Evolutionary conservation across 2,113 vertebrate species (phyloP), one percentile per base, ranked within the genome.

Genomic region (Chauna torquata): DNA sequence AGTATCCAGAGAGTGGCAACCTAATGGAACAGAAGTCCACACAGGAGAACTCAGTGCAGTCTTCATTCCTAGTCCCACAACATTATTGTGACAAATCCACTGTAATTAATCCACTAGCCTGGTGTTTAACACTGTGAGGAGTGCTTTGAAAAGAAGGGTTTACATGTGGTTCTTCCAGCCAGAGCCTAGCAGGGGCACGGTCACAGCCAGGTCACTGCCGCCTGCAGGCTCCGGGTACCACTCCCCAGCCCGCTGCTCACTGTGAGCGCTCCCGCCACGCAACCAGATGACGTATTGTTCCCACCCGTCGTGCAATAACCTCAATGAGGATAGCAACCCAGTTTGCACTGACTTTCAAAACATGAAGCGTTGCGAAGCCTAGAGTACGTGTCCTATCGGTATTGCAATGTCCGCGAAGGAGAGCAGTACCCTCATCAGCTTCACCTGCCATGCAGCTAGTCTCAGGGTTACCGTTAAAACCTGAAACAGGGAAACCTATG

Each of bases 1-100:
- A 90, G 59, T 17, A 76, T 34, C 50, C 25, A 7, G 69, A 82
- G 68, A 71, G 5, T 3, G 24, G 69, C 44, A 94, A 82, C 69
- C 18, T 34, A 70, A 49, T 17, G n/a, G 66, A 89, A 32, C 44
- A 15, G 8, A 87, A 82, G 65, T 69, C 54, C n/a, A 16, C 30
- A 3, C 36, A 69, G 69, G 23, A 90, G 68, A 70, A 17, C 45
- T 52, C 78, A 54, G 40, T 72, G 28, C 62, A 27, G 83, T 65
- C 92, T 71, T 50, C 61, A 17, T 40, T 9, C 44, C 14, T n/a
- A 47, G 50, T 82, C 88, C 84, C 32, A 61, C 90, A 32, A 88
- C 11, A 40, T 25, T 17, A 40, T 68, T 84, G 69, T 77, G 91
- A 90, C 65, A 93, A 94, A 95, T 57, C 79, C 34, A 86, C 23